Percentiles rank a stretch among this genome's conserved stretches.
Conservation (phyloP, 2,888 invertebrate genomes). For the Leptura quadrifasciata region DNA sequence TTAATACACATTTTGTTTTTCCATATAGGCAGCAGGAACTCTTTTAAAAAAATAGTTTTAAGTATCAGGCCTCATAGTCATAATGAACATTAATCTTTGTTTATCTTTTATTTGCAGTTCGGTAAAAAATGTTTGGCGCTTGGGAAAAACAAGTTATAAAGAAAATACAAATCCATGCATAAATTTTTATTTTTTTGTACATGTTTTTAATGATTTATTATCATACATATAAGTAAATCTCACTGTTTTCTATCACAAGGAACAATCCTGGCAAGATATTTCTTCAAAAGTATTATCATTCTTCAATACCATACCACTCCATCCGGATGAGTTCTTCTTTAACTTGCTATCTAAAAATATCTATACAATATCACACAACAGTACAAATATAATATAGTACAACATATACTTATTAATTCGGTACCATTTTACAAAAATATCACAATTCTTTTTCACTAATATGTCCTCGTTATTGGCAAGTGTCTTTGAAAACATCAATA, state of each 20-base stretch:
- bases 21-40: too few relatives aligned
- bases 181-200: background rate
- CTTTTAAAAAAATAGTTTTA: too few relatives aligned
- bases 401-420: constrained; percentile 30
- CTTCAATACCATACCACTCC: background rate
- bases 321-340: constrained; percentile 10
- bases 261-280: constrained; percentile 13
- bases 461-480: constrained; percentile 19
- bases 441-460: constrained; percentile 25
- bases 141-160: background rate
- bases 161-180: constrained; percentile 6
- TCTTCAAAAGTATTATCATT: constrained; percentile 6
- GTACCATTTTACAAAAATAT: constrained; percentile 26
- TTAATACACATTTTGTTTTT: too few relatives aligned
- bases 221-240: constrained; percentile 28
- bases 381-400: background rate
- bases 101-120: too few relatives aligned
- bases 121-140: background rate
- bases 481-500: constrained; percentile 6
- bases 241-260: constrained; percentile 30
- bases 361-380: constrained; percentile 36
- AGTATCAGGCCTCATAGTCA: too few relatives aligned
- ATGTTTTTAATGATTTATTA: background rate
- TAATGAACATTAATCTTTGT: too few relatives aligned
- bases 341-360: constrained; percentile 36